Evolutionary conservation across 2,113 vertebrate species (phyloP).

Genomic region (Sceloporus undulatus): DNA sequence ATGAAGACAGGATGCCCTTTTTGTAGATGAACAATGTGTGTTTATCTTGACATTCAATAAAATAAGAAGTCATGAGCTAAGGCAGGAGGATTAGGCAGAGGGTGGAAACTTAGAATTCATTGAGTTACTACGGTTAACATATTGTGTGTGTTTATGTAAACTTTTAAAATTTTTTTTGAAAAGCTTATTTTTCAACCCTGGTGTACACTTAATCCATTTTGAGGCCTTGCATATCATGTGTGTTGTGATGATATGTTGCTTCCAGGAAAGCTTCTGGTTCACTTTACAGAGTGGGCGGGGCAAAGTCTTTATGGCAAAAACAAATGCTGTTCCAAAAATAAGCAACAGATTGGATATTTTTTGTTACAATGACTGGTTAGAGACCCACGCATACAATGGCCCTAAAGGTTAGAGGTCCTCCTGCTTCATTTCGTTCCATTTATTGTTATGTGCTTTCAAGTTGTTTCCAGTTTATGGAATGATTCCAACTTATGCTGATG

Average conservation of each 20-base stretch:
- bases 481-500: too few relatives aligned
- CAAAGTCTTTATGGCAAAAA: slow-evolving; percentile 40
- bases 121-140: slow-evolving; percentile 50
- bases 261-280: slow-evolving; percentile 39
- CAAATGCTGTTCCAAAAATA: slow-evolving; percentile 19
- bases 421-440: not conserved
- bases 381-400: not conserved
- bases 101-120: slow-evolving; percentile 63
- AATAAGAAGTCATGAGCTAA: slow-evolving; percentile 27
- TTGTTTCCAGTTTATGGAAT: not conserved
- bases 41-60: slow-evolving; percentile 38
- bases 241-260: slow-evolving; percentile 33
- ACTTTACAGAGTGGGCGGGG: not conserved
- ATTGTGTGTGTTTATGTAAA: slow-evolving; percentile 19
- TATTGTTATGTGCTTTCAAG: not conserved
- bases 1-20: slow-evolving; percentile 24
- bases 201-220: slow-evolving; percentile 70
- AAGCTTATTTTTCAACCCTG: slow-evolving; percentile 52
- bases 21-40: not conserved
- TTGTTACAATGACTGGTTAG: slow-evolving; percentile 10
- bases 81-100: slow-evolving; percentile 43
- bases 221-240: slow-evolving; percentile 51
- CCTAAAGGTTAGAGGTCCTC: not conserved
- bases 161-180: not conserved
- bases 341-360: not conserved